Evolutionary conservation across 2,888 invertebrate genomes (phyloP).

Genomic region (Melipona beecheii): DNA sequence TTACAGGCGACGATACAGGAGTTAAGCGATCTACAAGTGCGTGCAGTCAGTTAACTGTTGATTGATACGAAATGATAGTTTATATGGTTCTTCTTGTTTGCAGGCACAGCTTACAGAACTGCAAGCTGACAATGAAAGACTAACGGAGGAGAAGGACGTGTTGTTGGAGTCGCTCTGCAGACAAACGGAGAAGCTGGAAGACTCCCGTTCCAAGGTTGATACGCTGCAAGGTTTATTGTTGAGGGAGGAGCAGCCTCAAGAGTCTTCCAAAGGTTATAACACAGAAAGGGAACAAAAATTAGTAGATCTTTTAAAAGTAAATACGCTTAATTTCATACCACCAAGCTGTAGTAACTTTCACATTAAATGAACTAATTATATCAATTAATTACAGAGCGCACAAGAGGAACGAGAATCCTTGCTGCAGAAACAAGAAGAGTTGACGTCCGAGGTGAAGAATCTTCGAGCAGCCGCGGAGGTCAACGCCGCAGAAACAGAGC

Average conservation of each 20-base stretch:
- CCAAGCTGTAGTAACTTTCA: not conserved
- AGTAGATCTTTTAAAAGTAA: slow-evolving; percentile 92
- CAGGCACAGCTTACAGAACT: slow-evolving; percentile 92
- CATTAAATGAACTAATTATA: slow-evolving; percentile 25
- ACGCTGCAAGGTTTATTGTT: slow-evolving; percentile 92
- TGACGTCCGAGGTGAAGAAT: slow-evolving; percentile 89
- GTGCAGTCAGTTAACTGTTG: not conserved
- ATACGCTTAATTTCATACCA: not conserved
- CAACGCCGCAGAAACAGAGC: slow-evolving; percentile 88
- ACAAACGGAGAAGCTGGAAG: slow-evolving; percentile 96
- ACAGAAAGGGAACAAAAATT: slow-evolving; percentile 92
- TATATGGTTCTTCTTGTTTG: slow-evolving; percentile 51
- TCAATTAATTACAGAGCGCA: slow-evolving; percentile 85
- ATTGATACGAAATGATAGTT: not conserved
- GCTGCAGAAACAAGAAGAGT: slow-evolving; percentile 91
- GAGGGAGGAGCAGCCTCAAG: slow-evolving; percentile 88
- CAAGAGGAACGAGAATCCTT: slow-evolving; percentile 92
- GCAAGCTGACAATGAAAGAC: slow-evolving; percentile 93
- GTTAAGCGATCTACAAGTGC: slow-evolving; percentile 92
- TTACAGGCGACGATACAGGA: slow-evolving; percentile 97
- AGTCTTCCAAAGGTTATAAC: slow-evolving; percentile 85
- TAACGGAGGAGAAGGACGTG: slow-evolving; percentile 95
- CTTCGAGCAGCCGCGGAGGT: slow-evolving; percentile 87
- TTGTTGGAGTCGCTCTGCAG: slow-evolving; percentile 95
- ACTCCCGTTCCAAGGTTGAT: slow-evolving; percentile 93